Base-by-base conservation (phyloP, 2,797 vertebrate species). In the Streptopelia turtur region DNA sequence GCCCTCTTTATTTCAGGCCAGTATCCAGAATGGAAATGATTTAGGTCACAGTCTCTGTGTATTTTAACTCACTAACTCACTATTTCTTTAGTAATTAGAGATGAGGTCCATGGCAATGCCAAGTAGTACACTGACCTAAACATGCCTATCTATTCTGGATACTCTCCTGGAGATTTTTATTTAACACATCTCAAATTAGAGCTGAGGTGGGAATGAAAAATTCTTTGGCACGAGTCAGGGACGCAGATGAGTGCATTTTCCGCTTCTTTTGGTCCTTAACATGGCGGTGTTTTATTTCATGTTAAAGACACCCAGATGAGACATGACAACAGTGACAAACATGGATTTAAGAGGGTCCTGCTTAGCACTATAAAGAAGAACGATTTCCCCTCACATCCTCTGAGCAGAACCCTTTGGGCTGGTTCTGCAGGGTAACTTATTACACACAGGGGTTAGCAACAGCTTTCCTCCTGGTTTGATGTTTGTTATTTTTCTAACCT, bases 31-130 rank as follows among this genome's bases (percentile, higher is more conserved):
- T 89, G 91, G 94, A 94, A 95, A 95, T 95, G 82, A 97, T 97
- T 96, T 91, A 97, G 95, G 95, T 95, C 96, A 87, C 87, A 91
- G 90, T 91, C 37, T 4, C 71, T 66, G 94, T 23, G 84, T 93
- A 81, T 95, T 95, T 95, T 91, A 94, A 91, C 95, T 96, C 72
- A 80, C 70, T 72, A 94, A 94, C 81, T 95, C 88, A 33, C 90
- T 97, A 70, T 97, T 97, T 95, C 95, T 97, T 83, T 92, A 92
- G 96, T 97, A 96, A 97, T 95, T 91, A 97, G 92, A 96, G 95
- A 95, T 61, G 90, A 95, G 92, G 93, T 60, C 82, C 74, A 31
- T 5, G 43, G 92, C 84, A 90, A 52, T 92, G 92, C 74, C 90
- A 88, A 85, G 82, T 41, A 78, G 82, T 78, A 53, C 39, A 90